A percentile compares a stretch with the other conserved stretches of the same genome.
Conservation (phyloP, 2,888 invertebrate species). For the Oscheius myriophilus region DNA sequence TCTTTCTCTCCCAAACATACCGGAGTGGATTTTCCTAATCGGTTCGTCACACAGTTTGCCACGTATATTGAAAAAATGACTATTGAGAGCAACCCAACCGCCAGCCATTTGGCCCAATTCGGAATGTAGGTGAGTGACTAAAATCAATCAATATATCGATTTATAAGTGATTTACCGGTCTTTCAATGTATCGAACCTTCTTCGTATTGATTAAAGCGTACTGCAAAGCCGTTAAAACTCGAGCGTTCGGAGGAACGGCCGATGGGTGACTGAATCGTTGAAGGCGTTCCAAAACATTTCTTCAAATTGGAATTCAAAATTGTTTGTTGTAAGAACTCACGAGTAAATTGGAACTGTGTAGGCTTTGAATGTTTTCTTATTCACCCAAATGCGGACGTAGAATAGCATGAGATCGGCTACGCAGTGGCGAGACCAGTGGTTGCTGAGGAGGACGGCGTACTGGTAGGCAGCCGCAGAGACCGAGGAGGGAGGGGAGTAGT, state of each 20-base stretch:
- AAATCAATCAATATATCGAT: not conserved
- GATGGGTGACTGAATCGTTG: conserved; percentile 26
- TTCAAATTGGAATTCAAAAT: not conserved
- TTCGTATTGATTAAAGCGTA: conserved; percentile 9
- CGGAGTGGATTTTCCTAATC: conserved; percentile 33
- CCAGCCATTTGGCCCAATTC: conserved; percentile 45
- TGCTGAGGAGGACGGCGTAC: conserved; percentile 21
- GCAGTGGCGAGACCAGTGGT: conserved; percentile 37
- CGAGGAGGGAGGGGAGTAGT: conserved; percentile 11
- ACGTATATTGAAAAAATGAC: conserved; percentile 50
- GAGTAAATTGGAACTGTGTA: conserved; percentile 25
- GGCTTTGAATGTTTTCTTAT: conserved; percentile 15
- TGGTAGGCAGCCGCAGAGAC: conserved; percentile 17
- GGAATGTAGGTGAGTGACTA: conserved; percentile 42
- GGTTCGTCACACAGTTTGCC: conserved; percentile 52
- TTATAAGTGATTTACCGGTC: not conserved
- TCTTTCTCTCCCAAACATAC: conserved; percentile 1
- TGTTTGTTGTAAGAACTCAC: conserved; percentile 13
- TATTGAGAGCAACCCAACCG: conserved; percentile 38
- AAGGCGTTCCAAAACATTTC: conserved; percentile 28
- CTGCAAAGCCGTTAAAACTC: conserved; percentile 17
- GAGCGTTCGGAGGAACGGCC: conserved; percentile 7
- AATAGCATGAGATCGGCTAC: conserved; percentile 50
- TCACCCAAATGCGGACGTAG: conserved; percentile 41
- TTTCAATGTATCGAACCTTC: conserved; percentile 10